Conservation (phyloP, 2,113 vertebrate species). For the Notechis scutatus region DNA sequence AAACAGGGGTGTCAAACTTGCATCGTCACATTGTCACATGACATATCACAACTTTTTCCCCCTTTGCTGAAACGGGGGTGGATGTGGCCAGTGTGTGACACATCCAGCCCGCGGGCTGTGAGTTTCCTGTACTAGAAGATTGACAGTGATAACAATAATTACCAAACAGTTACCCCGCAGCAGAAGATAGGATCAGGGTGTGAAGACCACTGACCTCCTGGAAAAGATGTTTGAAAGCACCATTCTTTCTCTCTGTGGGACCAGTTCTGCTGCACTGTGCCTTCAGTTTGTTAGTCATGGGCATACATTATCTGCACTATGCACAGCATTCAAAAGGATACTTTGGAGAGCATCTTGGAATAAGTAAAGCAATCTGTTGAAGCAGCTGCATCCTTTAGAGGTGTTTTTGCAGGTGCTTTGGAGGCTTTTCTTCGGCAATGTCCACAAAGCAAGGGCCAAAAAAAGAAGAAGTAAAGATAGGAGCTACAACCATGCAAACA, state of each 20-base stretch:
- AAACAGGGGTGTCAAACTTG: too few species aligned
- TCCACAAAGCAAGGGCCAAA: background rate
- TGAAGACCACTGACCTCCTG: background rate
- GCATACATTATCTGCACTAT: background rate
- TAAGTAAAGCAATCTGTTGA: background rate
- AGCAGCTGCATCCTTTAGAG: background rate
- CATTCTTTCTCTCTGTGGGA: background rate
- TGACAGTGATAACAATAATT: background rate
- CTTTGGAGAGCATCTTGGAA: background rate
- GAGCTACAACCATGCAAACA: background rate
- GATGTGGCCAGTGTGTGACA: accelerated
- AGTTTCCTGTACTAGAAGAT: background rate
- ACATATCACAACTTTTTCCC: too few species aligned
- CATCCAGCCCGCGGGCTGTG: accelerated
- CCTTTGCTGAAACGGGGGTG: too few species aligned
- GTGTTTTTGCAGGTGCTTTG: background rate
- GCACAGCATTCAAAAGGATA: background rate
- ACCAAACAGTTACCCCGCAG: background rate
- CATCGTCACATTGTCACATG: too few species aligned
- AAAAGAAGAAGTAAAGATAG: background rate
- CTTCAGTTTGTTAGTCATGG: background rate
- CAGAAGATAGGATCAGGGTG: background rate
- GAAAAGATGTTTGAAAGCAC: background rate
- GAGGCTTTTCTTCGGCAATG: background rate
- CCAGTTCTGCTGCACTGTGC: background rate